Base-by-base conservation (phyloP, 2,888 invertebrate species). In the Tetragonula carbonaria region DNA sequence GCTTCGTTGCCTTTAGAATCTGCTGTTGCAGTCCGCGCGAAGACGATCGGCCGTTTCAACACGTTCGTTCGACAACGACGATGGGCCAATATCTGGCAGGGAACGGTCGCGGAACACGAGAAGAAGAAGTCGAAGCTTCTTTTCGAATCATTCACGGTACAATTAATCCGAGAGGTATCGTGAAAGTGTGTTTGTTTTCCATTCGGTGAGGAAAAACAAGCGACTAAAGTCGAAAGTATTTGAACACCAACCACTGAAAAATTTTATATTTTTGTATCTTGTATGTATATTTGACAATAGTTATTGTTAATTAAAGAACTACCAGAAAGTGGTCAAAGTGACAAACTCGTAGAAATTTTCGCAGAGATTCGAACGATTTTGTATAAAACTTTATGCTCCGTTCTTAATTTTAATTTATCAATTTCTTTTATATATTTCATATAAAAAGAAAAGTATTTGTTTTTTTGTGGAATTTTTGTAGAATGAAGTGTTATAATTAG, bases 141-240 rank as follows among this genome's bases (percentile, higher is more conserved):
- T 28, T 21, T 33, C 38, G 51, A 76, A 85, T 87, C 85, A 75
- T 23, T 53, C 68, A 62, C 73, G 57, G 18, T 85, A 28, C 86
- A 18, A 28, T 82, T 74, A 68, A 82, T 57, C 59, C 55, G 28
- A 4, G 38, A 4, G 74, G 23, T 75, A 57, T 62, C 82, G 84
- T 67, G 82, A 74, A 78, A 82, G 67, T 63, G 62, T 14, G 68
- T 16, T 45, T 76, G 76, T 57, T 76, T 71, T 63, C 70, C 70
- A 66, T 38, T 38, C 63, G 53, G 1, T 14, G 74, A 63, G 14
- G 21, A 18, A 8, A 57, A 33, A 38, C 21, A 21, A 55, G 33
- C 8, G 55, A 1, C 23, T 23, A 23, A 23, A 23, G 23, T 23
- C 6, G 2, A 23, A 4, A n/a, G 50, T 14, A 23, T n/a, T 57